phyloP scores from a whole-genome alignment of 2,113 vertebrate species.

The Lophochroa leadbeateri region DNA sequence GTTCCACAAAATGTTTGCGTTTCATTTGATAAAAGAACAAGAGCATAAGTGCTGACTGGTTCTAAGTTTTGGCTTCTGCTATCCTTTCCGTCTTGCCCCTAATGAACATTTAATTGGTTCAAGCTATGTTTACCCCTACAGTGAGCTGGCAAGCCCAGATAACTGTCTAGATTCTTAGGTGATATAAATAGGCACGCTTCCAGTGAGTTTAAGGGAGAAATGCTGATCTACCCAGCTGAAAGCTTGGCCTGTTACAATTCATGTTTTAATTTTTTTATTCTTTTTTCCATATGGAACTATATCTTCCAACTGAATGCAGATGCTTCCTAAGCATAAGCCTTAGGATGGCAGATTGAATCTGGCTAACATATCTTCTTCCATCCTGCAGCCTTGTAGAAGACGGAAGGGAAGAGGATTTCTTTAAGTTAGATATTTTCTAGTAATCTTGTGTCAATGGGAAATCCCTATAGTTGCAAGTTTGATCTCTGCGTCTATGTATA shows the following conservation, averaged over 20 bases:
- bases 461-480: not conserved
- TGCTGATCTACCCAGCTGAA: not conserved
- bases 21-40: not conserved
- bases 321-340: not conserved
- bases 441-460: not conserved
- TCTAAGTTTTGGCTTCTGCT: not conserved
- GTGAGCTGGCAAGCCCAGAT: slow-evolving; percentile 39
- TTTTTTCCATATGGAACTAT: not conserved
- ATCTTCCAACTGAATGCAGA: not conserved
- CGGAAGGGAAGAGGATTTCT: slow-evolving; percentile 7
- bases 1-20: not conserved
- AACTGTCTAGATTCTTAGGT: not conserved
- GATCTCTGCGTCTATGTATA: not conserved
- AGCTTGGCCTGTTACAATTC: not conserved
- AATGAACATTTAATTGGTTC: slow-evolving; percentile 41
- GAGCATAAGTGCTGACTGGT: not conserved
- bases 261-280: not conserved
- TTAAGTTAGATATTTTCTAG: not conserved
- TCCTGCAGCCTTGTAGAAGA: not conserved
- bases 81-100: not conserved
- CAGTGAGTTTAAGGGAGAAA: slow-evolving; percentile 23
- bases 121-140: slow-evolving; percentile 19
- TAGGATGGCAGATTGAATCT: not conserved
- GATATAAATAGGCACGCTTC: not conserved
- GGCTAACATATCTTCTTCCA: not conserved